phyloP scores from a whole-genome alignment of 92 coral and sea anemone genomes.

The Nematostella vectensis region DNA sequence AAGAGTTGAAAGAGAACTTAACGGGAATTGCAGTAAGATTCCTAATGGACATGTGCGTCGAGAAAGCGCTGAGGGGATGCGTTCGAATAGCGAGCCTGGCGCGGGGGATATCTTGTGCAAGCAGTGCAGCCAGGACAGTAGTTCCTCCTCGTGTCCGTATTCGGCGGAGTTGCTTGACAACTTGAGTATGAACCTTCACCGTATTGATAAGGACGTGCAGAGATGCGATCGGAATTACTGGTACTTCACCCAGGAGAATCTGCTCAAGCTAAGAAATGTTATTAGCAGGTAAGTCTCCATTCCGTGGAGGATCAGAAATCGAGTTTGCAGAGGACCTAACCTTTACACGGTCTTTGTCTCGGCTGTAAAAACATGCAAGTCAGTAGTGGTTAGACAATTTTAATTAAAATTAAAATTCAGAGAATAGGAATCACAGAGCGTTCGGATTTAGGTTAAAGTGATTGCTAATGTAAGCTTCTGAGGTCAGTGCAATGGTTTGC shows the following conservation, averaged over 20 bases:
- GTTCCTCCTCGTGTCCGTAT: constrained; percentile 56
- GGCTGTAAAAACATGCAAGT: too few species aligned
- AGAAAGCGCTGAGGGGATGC: constrained; percentile 23
- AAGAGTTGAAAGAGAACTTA: constrained; percentile 47
- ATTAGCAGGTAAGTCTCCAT: constrained; percentile 96
- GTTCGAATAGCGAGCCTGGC: constrained; percentile 21
- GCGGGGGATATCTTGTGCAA: constrained; percentile 45
- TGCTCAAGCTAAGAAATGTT: constrained; percentile 81
- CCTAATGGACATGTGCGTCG: constrained; percentile 61
- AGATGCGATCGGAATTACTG: constrained; percentile 90
- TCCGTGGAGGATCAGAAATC: too few species aligned
- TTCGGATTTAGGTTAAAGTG: too few species aligned
- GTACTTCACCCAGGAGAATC: constrained; percentile 83
- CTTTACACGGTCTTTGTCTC: too few species aligned
- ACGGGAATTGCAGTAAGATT: constrained; percentile 38
- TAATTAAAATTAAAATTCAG: too few species aligned
- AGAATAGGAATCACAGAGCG: too few species aligned
- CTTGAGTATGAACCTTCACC: constrained; percentile 89
- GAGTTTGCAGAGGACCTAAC: background rate
- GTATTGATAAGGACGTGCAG: constrained; percentile 93
- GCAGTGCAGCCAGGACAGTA: constrained; percentile 70
- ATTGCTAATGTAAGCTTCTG: too few species aligned
- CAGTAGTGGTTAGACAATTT: too few species aligned
- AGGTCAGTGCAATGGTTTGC: too few species aligned
- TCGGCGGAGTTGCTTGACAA: constrained; percentile 83